Evolutionary conservation across 2,113 vertebrate species (phyloP).

Genomic region (Argyrosomus japonicus): DNA sequence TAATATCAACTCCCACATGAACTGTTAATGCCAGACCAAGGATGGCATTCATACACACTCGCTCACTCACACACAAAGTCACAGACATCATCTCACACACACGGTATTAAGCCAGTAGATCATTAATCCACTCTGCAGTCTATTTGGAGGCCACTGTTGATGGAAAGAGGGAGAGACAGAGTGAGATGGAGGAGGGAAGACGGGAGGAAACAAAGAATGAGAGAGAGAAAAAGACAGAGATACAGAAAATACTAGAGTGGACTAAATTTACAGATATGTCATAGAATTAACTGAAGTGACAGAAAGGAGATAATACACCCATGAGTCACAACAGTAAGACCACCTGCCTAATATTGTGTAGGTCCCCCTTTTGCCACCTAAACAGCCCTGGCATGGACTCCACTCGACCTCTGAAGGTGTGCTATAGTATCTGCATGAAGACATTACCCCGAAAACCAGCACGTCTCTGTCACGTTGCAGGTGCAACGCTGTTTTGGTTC

Average conservation of each 20-base stretch:
- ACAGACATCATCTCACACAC: conserved; percentile 39
- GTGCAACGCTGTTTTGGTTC: too few species aligned
- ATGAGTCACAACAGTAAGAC: too few species aligned
- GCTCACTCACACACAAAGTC: conserved; percentile 34
- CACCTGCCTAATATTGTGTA: too few species aligned
- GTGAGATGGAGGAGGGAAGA: conserved; percentile 17
- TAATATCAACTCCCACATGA: conserved; percentile 69
- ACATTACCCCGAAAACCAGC: too few species aligned
- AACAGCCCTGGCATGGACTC: too few species aligned
- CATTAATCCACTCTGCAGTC: conserved; percentile 55
- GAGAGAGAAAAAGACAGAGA: neutral
- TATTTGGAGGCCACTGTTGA: conserved; percentile 60
- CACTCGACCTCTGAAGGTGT: too few species aligned
- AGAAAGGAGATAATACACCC: neutral
- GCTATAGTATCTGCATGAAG: too few species aligned
- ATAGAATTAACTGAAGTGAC: neutral
- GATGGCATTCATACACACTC: conserved; percentile 34
- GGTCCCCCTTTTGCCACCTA: too few species aligned
- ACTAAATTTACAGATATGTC: conserved; percentile 9
- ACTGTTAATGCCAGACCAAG: conserved; percentile 62
- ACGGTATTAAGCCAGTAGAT: conserved; percentile 37
- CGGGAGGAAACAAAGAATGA: conserved; percentile 26
- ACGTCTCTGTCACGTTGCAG: too few species aligned
- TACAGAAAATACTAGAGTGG: conserved; percentile 13
- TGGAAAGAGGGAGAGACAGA: conserved; percentile 35